A percentile compares a stretch with the other conserved stretches of the same genome.
Evolutionary conservation across 2,797 vertebrate species (phyloP).

Genomic region (Atherinosoma microstoma): DNA sequence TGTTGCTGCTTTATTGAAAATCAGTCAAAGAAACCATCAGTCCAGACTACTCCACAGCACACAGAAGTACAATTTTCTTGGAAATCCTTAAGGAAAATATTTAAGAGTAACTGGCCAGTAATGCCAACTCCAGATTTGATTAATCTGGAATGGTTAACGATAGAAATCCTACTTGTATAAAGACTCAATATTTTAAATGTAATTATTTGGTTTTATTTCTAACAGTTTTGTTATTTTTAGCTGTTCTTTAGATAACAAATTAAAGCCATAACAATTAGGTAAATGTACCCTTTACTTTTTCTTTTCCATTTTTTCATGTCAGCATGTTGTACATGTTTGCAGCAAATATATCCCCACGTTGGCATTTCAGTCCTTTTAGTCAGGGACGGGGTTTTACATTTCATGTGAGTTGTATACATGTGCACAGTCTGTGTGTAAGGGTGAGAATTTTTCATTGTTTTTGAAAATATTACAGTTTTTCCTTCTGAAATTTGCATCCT

Average conservation of each 20-base stretch:
- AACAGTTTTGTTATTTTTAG: not conserved
- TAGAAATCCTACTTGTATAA: not conserved
- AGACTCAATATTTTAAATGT: not conserved
- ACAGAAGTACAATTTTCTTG: not conserved
- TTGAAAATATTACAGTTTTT: conserved; percentile 20
- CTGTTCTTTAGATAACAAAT: not conserved
- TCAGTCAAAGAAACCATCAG: not conserved
- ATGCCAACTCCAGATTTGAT: not conserved
- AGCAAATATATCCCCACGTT: not conserved
- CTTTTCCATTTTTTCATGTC: not conserved
- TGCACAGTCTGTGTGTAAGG: not conserved
- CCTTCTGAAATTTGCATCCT: not conserved
- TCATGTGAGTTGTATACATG: not conserved
- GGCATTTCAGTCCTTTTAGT: not conserved
- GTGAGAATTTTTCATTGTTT: not conserved
- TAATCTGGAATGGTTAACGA: not conserved
- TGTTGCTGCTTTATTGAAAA: conserved; percentile 5
- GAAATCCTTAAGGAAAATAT: not conserved
- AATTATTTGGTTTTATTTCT: not conserved
- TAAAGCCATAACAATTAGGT: not conserved
- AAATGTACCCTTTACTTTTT: not conserved
- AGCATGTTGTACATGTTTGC: not conserved
- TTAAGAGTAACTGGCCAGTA: not conserved
- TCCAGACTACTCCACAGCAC: not conserved
- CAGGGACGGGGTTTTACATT: not conserved